These are phyloP conservation scores for Elanoides forficatus DNA, from an alignment of 2,113 vertebrate genomes.

Conservation along the genomic window DNA sequence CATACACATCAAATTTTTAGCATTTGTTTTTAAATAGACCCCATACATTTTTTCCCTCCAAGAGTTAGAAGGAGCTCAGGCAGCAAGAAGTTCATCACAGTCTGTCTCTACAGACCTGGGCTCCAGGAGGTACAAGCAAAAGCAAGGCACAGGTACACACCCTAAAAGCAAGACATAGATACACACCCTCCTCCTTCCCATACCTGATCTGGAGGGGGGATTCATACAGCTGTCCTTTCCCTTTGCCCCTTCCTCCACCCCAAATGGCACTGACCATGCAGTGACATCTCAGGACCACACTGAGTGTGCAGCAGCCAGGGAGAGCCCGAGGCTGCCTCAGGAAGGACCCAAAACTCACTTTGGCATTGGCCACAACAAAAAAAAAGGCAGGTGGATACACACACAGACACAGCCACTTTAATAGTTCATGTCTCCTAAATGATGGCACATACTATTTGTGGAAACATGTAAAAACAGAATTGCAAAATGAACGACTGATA, in stretches of 20 bases:
- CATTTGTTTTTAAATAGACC: not conserved
- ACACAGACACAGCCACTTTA: not conserved
- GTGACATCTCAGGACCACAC: not conserved
- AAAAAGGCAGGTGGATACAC: not conserved
- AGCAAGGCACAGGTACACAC: not conserved
- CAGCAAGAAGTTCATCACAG: not conserved
- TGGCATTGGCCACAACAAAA: not conserved
- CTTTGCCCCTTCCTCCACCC: not conserved
- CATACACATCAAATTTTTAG: not conserved
- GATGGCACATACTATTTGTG: not conserved
- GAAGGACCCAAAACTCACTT: not conserved
- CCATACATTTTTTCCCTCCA: not conserved
- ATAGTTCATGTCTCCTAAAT: not conserved
- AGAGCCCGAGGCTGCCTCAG: not conserved
- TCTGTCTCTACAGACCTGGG: not conserved
- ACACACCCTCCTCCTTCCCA: not conserved
- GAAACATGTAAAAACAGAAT: not conserved
- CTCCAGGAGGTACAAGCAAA: not conserved
- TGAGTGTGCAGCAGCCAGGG: not conserved
- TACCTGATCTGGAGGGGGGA: not conserved
- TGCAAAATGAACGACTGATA: not conserved
- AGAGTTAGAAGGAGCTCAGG: not conserved
- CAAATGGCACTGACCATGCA: fast-evolving
- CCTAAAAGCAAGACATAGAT: not conserved
- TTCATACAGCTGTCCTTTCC: not conserved